Evolutionary conservation across 2,797 vertebrate genomes (phyloP), one percentile per base, ranked within the genome.

Genomic region (Huso huso): DNA sequence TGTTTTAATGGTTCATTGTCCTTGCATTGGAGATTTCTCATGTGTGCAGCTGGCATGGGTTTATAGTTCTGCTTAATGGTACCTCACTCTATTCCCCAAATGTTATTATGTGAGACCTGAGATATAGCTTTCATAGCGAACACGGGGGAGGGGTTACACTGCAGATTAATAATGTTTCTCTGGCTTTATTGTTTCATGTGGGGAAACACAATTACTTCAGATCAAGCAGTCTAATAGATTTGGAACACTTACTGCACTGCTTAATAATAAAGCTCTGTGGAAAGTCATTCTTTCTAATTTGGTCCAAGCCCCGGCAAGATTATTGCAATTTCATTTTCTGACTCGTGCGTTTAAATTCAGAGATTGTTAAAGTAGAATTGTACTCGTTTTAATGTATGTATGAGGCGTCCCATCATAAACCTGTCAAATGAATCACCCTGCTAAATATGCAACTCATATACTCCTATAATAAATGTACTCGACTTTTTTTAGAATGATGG

Each of bases 221-320:
- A 88, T 84, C 76, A 84, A 78, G 81, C 74, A 69, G 72, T 69
- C 80, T 86, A 84, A 87, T 87, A 79, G 70, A 66, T 82, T 78
- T 79, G 75, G 84, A 85, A 82, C 82, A 79, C 74, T 75, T 74
- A 72, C 74, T 81, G 71, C 70, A 78, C 78, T 84, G 82, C 83
- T 86, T 85, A 86, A 90, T 91, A 87, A 89, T 82, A 82, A 76
- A 73, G 67, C 77, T 75, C 81, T 85, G 83, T 84, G 81, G 76
- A 79, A 87, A 87, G 73, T 78, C 80, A 86, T 89, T 88, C 74
- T 57, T 88, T 84, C 81, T 89, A 81, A 88, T 88, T 89, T 85
- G 72, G 83, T 23, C 65, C 62, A 57, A 61, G 69, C 70, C 65
- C 65, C 68, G 69, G 68, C 70, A 57, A 7, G 59, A 68, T 68